These are phyloP conservation scores for Hirtodrosophila cameraria DNA, from an alignment of 2,888 invertebrate genomes.

Conservation along the genomic window DNA sequence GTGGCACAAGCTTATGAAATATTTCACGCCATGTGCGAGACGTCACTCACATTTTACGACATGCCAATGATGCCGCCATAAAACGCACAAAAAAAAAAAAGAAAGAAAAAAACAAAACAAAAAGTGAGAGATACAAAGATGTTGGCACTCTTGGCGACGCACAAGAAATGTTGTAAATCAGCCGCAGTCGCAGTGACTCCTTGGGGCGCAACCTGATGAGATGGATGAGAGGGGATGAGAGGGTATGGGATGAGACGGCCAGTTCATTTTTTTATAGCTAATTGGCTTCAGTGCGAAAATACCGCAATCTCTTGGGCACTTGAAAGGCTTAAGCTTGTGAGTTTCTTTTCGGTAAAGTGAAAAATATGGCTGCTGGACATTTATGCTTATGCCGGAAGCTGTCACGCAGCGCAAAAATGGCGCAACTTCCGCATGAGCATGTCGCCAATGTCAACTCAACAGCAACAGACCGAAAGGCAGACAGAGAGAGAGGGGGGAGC, in stretches of 20 bases:
- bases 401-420: conserved; percentile 70
- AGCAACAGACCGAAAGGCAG: conserved; percentile 49
- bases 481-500: conserved; percentile 1
- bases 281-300: conserved; percentile 45
- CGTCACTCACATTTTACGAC: conserved; percentile 75
- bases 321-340: conserved; percentile 45
- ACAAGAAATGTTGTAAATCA: conserved; percentile 47
- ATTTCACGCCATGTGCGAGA: conserved; percentile 54
- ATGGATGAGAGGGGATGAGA: not conserved
- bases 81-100: conserved; percentile 34
- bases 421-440: conserved; percentile 68
- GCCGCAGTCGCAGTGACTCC: conserved; percentile 1
- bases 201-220: not conserved
- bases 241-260: not conserved
- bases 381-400: conserved; percentile 62
- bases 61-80: conserved; percentile 74
- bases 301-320: conserved; percentile 49
- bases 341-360: conserved; percentile 46
- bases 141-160: conserved; percentile 10
- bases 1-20: conserved; percentile 67
- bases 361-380: conserved; percentile 66
- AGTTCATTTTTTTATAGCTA: conserved; percentile 40
- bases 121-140: conserved; percentile 43
- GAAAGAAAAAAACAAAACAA: conserved; percentile 40
- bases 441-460: conserved; percentile 49